These are phyloP conservation scores for Eciton burchellii DNA, from an alignment of 1,140 invertebrate species.

Conservation along the genomic window DNA sequence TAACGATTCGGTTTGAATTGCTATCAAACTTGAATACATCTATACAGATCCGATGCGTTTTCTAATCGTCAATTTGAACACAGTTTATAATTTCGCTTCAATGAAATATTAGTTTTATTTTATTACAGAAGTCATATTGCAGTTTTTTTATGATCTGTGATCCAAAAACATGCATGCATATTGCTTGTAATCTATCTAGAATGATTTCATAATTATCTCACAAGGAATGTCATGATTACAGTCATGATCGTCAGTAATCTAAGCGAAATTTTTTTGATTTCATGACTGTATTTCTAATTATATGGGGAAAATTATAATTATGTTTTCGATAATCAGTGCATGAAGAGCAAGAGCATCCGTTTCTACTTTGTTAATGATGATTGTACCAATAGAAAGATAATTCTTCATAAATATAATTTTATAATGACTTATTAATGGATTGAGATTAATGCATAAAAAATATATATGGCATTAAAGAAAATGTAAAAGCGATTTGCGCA, in stretches of 20 bases:
- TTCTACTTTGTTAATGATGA: slow-evolving; percentile 27
- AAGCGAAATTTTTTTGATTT: slow-evolving; percentile 32
- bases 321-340: slow-evolving; percentile 10
- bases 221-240: slow-evolving; percentile 70
- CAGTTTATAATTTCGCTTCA: slow-evolving; percentile 1
- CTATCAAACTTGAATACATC: neutral
- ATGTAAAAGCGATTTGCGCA: neutral
- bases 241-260: slow-evolving; percentile 62
- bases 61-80: neutral
- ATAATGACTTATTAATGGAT: too few species aligned
- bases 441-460: slow-evolving; percentile 24
- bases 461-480: neutral
- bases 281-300: slow-evolving; percentile 1
- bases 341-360: neutral
- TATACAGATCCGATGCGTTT: too few species aligned
- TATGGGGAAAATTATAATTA: neutral
- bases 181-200: slow-evolving; percentile 66
- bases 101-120: slow-evolving; percentile 29
- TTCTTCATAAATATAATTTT: too few species aligned
- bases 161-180: slow-evolving; percentile 49
- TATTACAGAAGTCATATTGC: slow-evolving; percentile 6
- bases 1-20: neutral
- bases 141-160: slow-evolving; percentile 28
- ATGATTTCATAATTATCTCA: slow-evolving; percentile 69
- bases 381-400: too few species aligned